Conservation (phyloP, 2,113 vertebrate species). For the Microcebus tavaratra region DNA sequence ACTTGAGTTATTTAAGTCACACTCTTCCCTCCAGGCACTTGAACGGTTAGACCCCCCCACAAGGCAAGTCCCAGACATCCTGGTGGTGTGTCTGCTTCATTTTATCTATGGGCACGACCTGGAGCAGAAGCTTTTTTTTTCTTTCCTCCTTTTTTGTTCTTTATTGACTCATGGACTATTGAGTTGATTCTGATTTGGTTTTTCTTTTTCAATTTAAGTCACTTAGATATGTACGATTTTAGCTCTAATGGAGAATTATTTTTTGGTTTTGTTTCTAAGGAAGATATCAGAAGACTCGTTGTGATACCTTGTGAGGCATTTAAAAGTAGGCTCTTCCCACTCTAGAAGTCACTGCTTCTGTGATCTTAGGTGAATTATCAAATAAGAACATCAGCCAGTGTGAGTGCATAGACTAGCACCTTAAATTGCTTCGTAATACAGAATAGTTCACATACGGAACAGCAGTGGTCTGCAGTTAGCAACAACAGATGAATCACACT, state of each 20-base stretch:
- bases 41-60: not conserved
- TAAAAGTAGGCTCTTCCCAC: not conserved
- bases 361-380: not conserved
- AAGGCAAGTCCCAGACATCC: not conserved
- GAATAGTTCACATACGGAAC: not conserved
- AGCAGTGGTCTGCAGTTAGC: not conserved
- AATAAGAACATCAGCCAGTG: not conserved
- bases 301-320: not conserved
- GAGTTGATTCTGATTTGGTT: not conserved
- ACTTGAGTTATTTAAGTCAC: not conserved
- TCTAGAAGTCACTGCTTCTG: not conserved
- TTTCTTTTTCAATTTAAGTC: not conserved
- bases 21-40: not conserved
- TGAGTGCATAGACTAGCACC: not conserved
- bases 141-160: not conserved
- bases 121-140: not conserved
- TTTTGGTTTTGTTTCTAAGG: slow-evolving; percentile 3
- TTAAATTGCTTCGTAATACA: not conserved
- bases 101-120: not conserved
- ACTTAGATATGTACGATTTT: not conserved
- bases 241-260: not conserved
- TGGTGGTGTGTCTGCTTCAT: not conserved
- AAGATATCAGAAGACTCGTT: not conserved
- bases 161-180: not conserved
- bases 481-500: not conserved